Evolutionary conservation across 2,888 invertebrate genomes (phyloP).

Genomic region (Lepidochitona cinerea): DNA sequence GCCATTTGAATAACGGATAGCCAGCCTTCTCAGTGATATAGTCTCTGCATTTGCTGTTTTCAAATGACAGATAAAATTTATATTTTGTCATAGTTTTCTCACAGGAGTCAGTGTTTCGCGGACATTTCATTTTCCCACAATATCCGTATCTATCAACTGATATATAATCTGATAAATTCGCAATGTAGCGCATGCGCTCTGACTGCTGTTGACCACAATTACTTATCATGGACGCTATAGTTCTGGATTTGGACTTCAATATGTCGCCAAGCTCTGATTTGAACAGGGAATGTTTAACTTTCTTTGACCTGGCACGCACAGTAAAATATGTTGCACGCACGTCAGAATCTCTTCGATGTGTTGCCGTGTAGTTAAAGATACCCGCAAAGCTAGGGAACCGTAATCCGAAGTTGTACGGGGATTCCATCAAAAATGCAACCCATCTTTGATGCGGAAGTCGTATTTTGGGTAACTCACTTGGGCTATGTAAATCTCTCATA

Average conservation of each 20-base stretch:
- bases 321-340: neutral
- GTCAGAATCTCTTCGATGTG: neutral
- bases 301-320: no score
- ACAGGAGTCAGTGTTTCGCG: neutral
- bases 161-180: neutral
- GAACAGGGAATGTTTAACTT: neutral
- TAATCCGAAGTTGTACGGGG: neutral
- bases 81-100: slow-evolving; percentile 3
- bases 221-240: neutral
- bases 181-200: neutral
- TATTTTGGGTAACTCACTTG: neutral
- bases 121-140: slow-evolving; percentile 1
- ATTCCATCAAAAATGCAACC: neutral
- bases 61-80: neutral
- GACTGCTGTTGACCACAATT: neutral
- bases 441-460: neutral
- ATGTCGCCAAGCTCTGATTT: neutral
- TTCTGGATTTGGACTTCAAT: neutral
- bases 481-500: neutral
- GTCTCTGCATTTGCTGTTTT: neutral
- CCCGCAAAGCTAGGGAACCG: neutral
- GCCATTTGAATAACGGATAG: neutral
- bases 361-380: neutral
- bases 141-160: neutral
- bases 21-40: neutral